Evolutionary conservation across 1,140 invertebrate genomes (phyloP), one percentile per base, ranked within the genome.

Genomic region (Sogatella furcifera): DNA sequence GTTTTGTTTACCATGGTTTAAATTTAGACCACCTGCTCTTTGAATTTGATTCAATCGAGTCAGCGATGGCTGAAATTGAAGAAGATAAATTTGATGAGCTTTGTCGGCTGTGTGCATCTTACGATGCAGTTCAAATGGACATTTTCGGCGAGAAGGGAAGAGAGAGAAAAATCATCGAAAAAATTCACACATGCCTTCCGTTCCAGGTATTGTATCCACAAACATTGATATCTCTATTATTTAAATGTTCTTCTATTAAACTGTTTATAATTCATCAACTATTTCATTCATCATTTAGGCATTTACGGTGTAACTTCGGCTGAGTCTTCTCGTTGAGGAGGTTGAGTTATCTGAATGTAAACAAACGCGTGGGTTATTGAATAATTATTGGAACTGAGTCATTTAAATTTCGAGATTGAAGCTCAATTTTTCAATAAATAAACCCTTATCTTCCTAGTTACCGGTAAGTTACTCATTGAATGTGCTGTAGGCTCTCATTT

Each of bases 21-120:
- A 49, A 49, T 49, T 49, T 49, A 17, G 9, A n/a, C 46, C 46
- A 49, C 46, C 46, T 49, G 46, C 21, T 49, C 15, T 19, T 2
- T 5, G 17, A 22, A 19, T 49, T 19, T 22, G 2, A 19, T 49
- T 10, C 15, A 22, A 19, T 49, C 17, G 6, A 19, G 17, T 19
- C 17, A 49, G 14, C 15, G 15, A 49, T 49, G 46, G 46, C 15
- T 49, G 46, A 49, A 49, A 49, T 49, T 19, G 46, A 49, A 49
- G 60, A 43, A 46, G 73, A 76, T 60, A 69, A 72, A 21, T 78
- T 75, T 66, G 66, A 75, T 44, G 75, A 78, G 60, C 69, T 79
- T 2, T 79, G 77, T 69, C 72, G 77, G 60, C 70, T 79, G 42
- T 79, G 77, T 67, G 77, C 76, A 59, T 74, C 73, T 22, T 75